Base-by-base conservation (phyloP, 2,888 invertebrate species). In the Limnephilus lunatus region DNA sequence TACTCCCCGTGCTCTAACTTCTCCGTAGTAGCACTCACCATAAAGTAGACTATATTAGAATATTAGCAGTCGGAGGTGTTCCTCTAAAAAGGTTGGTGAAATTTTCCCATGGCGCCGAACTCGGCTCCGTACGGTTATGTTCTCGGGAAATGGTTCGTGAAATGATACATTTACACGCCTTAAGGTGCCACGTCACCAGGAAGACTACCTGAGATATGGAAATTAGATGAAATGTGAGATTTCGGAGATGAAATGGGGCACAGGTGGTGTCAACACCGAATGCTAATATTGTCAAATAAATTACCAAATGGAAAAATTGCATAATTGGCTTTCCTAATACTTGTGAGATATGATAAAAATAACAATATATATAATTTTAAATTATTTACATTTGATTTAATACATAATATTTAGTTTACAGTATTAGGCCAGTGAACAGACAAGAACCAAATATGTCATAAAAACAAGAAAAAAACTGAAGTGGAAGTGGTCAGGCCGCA, bases 81-180 rank as follows among this genome's bases (percentile, higher is more conserved):
- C 83, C 83, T 85, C 88, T 91, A 90, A 92, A 92, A 92, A 92
- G 92, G 90, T 39, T 81, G 82, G 44, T n/a, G 85, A 39, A 48
- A 83, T 80, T 81, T 39, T 90, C 91, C 19, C 88, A 83, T 68
- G 92, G 85, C 89, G 92, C 30, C 48, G 82, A 44, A 90, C 82
- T 89, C 68, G 48, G 81, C 68, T 90, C 82, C 83, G 14, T 81
- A 90, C 31, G 82, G 91, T 91, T 91, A 89, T 91, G 91, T 85
- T 31, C 89, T n/a, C 53, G 91, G 82, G 91, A 91, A 91, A 91
- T 89, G 91, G 91, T 53, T 85, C 91, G 82, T 86, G 87, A 86
- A 90, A 86, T 87, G 87, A 53, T 86, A 90, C 92, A 91, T 92
- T 91, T 91, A 92, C 90, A 91, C 87, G 91, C 81, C 87, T 35